Evolutionary conservation across 2,888 invertebrate species (phyloP).

Genomic region (Philopedon plagiatum): DNA sequence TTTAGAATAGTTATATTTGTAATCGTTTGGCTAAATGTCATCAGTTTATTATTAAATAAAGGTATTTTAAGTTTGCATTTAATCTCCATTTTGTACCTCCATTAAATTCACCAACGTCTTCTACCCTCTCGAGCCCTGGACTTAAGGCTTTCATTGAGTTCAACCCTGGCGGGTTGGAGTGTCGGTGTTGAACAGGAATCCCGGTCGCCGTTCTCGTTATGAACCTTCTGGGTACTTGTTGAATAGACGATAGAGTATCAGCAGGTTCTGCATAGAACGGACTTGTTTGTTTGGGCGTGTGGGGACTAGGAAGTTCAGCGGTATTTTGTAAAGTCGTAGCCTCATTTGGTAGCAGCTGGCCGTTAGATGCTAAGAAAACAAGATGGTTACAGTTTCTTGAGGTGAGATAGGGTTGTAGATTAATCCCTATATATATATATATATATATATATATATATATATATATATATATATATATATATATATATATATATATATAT

Average conservation of each 20-base stretch:
- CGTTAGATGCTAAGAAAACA: conserved; percentile 39
- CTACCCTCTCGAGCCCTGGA: conserved; percentile 67
- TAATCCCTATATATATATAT: no score
- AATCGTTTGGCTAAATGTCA: no score
- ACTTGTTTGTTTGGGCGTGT: conserved; percentile 79
- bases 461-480: no score
- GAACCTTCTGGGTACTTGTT: conserved; percentile 59
- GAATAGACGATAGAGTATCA: conserved; percentile 76
- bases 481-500: no score
- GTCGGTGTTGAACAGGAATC: conserved; percentile 66
- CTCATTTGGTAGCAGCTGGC: conserved; percentile 47
- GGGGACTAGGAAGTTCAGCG: conserved; percentile 51
- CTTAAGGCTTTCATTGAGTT: conserved; percentile 62
- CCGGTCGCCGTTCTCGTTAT: conserved; percentile 57
- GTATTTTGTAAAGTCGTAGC: conserved; percentile 41
- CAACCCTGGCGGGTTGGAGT: conserved; percentile 70
- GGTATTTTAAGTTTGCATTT: no score
- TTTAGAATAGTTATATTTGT: no score
- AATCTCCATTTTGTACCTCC: conserved; percentile 57
- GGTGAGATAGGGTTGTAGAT: no score
- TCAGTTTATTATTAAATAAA: no score
- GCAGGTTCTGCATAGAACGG: conserved; percentile 93
- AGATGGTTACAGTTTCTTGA: not conserved
- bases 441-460: no score
- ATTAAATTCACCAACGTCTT: conserved; percentile 66